These are phyloP conservation scores for Pseudochirops corinnae DNA, from an alignment of 2,797 vertebrate genomes.

Conservation along the genomic window DNA sequence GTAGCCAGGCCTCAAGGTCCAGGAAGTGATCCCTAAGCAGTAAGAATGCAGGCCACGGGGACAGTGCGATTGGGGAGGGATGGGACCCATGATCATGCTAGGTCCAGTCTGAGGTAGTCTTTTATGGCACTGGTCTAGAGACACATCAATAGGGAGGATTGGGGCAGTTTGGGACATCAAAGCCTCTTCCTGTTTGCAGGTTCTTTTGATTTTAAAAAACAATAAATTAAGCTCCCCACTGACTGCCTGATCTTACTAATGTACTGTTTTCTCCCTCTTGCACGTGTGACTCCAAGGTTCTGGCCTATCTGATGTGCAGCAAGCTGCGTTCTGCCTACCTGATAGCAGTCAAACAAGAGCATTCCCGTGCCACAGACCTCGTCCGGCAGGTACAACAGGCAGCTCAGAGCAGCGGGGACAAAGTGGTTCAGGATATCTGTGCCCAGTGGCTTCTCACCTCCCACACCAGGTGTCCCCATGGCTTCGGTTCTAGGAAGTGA, in stretches of 20 bases:
- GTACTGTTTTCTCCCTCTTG: not conserved
- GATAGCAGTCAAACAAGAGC: slow-evolving; percentile 94
- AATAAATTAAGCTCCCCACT: not conserved
- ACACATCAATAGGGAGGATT: not conserved
- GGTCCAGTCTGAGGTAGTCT: not conserved
- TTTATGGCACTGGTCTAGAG: not conserved
- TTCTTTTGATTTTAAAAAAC: not conserved
- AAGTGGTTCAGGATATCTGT: slow-evolving; percentile 94
- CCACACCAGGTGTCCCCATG: slow-evolving; percentile 82
- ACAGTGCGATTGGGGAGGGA: not conserved
- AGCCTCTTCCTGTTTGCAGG: not conserved
- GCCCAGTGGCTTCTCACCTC: slow-evolving; percentile 93
- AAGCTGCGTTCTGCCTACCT: slow-evolving; percentile 96
- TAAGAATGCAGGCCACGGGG: not conserved
- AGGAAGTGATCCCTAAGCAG: not conserved
- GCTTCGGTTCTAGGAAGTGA: slow-evolving; percentile 83
- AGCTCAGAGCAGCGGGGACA: slow-evolving; percentile 89
- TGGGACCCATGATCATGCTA: rapidly evolving
- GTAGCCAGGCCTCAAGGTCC: not conserved
- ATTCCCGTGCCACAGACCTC: slow-evolving; percentile 86
- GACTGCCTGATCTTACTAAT: not conserved
- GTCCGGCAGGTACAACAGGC: slow-evolving; percentile 93
- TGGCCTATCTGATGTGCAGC: slow-evolving; percentile 92
- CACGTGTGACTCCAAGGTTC: slow-evolving; percentile 87
- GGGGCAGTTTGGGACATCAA: not conserved